Evolutionary conservation across 2,113 vertebrate genomes (phyloP).

Genomic region (Rostratula benghalensis): DNA sequence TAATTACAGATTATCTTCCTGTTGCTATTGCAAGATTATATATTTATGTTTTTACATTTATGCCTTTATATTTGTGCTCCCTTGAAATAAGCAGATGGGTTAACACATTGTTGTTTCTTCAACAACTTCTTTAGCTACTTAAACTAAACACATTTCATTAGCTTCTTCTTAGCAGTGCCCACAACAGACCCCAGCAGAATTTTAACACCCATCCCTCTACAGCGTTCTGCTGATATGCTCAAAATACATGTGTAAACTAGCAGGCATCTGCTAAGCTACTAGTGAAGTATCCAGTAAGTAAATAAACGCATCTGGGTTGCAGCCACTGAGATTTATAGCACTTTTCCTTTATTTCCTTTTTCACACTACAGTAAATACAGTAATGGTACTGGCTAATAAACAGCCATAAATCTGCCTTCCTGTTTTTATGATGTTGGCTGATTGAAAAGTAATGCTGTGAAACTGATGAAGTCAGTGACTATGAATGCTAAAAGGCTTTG

Average conservation of each 20-base stretch:
- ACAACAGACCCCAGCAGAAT: conserved; percentile 40
- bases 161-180: conserved; percentile 10
- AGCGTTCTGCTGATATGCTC: conserved; percentile 48
- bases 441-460: conserved; percentile 67
- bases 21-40: neutral
- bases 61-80: neutral
- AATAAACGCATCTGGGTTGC: conserved; percentile 70
- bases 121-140: neutral
- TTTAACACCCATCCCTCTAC: conserved; percentile 41
- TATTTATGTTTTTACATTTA: neutral
- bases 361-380: conserved; percentile 70
- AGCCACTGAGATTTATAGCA: conserved; percentile 61
- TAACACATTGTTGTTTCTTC: neutral
- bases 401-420: conserved; percentile 61
- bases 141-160: neutral
- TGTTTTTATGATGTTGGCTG: conserved; percentile 62
- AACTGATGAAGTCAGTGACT: conserved; percentile 55
- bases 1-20: neutral
- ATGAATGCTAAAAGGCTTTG: conserved; percentile 18
- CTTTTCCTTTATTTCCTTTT: conserved; percentile 53
- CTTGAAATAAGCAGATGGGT: neutral
- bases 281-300: conserved; percentile 63
- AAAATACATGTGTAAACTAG: conserved; percentile 60
- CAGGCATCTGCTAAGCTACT: conserved; percentile 59
- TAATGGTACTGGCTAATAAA: conserved; percentile 68